These are phyloP conservation scores for Microplitis manilae DNA, from an alignment of 2,888 invertebrate species.

Conservation along the genomic window DNA sequence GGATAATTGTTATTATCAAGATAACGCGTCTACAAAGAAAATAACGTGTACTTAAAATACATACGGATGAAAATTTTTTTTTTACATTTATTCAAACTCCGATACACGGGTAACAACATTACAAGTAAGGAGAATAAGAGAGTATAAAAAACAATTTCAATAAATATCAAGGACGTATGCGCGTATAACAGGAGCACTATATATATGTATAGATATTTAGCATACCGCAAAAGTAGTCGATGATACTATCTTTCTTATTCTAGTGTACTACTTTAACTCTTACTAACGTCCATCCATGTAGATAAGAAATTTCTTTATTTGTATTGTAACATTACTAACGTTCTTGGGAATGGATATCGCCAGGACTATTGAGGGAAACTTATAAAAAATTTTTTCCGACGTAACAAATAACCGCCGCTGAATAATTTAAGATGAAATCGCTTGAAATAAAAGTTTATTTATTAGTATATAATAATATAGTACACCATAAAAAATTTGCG, in stretches of 20 bases:
- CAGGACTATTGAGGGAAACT: neutral
- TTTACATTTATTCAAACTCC: conserved; percentile 8
- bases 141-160: conserved; percentile 51
- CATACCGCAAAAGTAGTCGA: conserved; percentile 15
- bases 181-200: conserved; percentile 55
- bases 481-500: neutral
- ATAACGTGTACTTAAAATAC: conserved; percentile 7
- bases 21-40: conserved; percentile 42
- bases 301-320: conserved; percentile 28
- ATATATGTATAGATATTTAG: conserved; percentile 31
- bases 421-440: conserved; percentile 17
- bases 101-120: conserved; percentile 55
- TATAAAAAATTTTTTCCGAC: neutral
- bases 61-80: conserved; percentile 12
- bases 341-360: conserved; percentile 15
- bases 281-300: conserved; percentile 18
- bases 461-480: neutral
- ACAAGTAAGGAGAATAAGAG: conserved; percentile 42
- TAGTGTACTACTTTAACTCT: conserved; percentile 30
- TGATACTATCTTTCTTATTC: conserved; percentile 40
- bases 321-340: neutral
- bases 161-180: conserved; percentile 54
- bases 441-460: neutral
- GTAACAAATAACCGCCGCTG: neutral
- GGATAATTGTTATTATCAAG: conserved; percentile 58